A percentile compares a stretch with the other conserved stretches of the same genome.
Evolutionary conservation across 2,888 invertebrate species (phyloP).

Genomic region (Druceiella hillmani): DNA sequence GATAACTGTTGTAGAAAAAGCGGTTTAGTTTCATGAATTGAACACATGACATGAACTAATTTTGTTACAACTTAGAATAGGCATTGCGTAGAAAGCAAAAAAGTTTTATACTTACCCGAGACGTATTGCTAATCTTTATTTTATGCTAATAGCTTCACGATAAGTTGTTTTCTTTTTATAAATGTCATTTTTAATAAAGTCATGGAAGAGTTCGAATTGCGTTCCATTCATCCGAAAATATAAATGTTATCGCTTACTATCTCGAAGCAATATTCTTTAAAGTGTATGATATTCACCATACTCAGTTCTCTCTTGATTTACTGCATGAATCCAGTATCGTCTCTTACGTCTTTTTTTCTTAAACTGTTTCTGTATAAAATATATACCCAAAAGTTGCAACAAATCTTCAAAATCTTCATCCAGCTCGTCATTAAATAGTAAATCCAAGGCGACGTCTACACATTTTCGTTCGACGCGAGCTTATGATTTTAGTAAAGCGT

Average conservation of each 20-base stretch:
- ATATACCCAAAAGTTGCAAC: too few relatives aligned
- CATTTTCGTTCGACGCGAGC: too few relatives aligned
- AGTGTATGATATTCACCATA: conserved; percentile 9
- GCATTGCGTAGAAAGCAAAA: too few relatives aligned
- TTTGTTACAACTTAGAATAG: too few relatives aligned
- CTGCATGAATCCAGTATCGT: conserved; percentile 2
- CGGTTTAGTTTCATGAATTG: too few relatives aligned
- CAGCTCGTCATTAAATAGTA: too few relatives aligned
- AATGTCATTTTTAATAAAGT: conserved; percentile 16
- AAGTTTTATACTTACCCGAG: conserved; percentile 3
- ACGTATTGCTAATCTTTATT: conserved; percentile 14
- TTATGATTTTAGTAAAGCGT: too few relatives aligned
- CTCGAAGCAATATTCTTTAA: conserved; percentile 4
- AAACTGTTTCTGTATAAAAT: conserved; percentile 12
- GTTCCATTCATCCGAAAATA: conserved; percentile 14
- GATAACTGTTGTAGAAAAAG: too few relatives aligned
- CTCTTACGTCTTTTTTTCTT: conserved; percentile 11
- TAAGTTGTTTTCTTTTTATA: conserved; percentile 13
- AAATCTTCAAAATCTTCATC: too few relatives aligned
- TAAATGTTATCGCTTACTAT: too few relatives aligned
- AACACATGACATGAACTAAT: too few relatives aligned
- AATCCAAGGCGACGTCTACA: too few relatives aligned
- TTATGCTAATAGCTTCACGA: conserved; percentile 13
- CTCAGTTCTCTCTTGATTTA: conserved; percentile 8
- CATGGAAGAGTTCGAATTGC: conserved; percentile 14